phyloP scores from a whole-genome alignment of 2,113 vertebrate genomes.

The Indri indri region DNA sequence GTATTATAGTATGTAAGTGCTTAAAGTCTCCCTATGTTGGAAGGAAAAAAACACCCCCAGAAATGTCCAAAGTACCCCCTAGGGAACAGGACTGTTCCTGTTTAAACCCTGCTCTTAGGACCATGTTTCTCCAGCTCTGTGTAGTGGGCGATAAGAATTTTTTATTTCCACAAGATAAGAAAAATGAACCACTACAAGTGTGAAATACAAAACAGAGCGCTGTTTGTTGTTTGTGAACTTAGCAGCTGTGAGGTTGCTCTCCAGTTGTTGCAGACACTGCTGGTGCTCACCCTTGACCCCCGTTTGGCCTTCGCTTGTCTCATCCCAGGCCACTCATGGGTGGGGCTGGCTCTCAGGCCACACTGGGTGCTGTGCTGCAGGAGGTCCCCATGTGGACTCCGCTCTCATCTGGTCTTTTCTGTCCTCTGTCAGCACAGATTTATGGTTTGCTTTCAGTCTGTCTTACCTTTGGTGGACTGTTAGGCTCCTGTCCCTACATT shows the following conservation, averaged over 20 bases:
- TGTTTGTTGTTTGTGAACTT: not conserved
- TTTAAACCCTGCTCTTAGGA: not conserved
- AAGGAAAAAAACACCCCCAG: not conserved
- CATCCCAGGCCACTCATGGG: not conserved
- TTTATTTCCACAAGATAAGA: not conserved
- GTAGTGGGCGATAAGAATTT: not conserved
- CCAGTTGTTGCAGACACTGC: not conserved
- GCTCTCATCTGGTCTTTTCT: not conserved
- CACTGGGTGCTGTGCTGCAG: not conserved
- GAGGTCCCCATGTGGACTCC: no score
- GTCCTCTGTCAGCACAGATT: not conserved
- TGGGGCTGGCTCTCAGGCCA: not conserved
- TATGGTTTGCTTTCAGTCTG: not conserved
- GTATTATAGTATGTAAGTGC: not conserved
- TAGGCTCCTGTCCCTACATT: not conserved
- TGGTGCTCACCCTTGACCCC: not conserved
- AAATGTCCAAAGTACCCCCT: not conserved
- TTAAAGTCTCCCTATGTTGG: not conserved
- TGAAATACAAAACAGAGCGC: not conserved
- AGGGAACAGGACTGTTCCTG: not conserved
- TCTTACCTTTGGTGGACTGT: not conserved
- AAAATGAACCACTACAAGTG: not conserved
- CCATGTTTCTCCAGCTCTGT: not conserved
- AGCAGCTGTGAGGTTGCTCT: no score
- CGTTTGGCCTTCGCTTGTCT: fast-evolving